These are phyloP conservation scores for Cerceris rybyensis DNA, from an alignment of 2,888 invertebrate species.

Conservation along the genomic window DNA sequence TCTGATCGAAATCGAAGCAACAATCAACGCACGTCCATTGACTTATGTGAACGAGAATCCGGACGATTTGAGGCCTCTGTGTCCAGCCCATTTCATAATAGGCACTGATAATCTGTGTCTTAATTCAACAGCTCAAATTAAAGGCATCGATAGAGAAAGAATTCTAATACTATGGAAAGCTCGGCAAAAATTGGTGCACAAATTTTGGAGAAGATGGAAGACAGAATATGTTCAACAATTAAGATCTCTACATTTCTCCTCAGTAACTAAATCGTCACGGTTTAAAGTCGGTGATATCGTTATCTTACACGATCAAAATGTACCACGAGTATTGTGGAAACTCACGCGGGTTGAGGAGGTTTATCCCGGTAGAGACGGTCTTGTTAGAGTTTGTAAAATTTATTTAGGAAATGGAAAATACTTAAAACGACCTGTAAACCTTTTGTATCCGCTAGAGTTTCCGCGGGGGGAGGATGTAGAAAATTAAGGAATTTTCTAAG, in stretches of 20 bases:
- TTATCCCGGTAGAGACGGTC: neutral
- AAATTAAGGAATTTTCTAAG: too few species aligned
- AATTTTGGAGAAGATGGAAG: neutral
- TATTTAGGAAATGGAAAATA: neutral
- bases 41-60: neutral
- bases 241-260: neutral
- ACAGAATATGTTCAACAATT: neutral
- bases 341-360: neutral
- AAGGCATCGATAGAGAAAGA: neutral
- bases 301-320: neutral
- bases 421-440: too few species aligned
- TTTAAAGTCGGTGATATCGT: neutral
- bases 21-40: neutral
- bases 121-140: neutral
- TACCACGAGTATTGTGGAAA: neutral
- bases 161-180: neutral
- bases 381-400: neutral
- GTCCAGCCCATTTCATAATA: neutral
- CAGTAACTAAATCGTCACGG: neutral
- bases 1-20: neutral
- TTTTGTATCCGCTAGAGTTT: too few species aligned
- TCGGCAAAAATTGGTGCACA: neutral
- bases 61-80: neutral
- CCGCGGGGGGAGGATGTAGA: too few species aligned
- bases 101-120: neutral